Conservation (phyloP, 1,140 invertebrate genomes). For the Sitobion miscanthi region DNA sequence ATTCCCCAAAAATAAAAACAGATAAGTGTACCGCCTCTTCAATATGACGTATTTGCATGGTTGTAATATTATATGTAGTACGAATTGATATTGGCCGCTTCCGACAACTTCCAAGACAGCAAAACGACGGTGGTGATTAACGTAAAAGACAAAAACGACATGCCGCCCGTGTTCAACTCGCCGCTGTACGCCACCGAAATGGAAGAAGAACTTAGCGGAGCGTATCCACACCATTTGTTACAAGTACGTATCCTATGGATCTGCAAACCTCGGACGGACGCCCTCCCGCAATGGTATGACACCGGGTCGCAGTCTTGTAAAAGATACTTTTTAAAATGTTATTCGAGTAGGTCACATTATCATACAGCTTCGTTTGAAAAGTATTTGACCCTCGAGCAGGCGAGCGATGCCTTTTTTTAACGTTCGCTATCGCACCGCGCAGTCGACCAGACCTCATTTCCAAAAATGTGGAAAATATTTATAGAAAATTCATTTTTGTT, state of each 20-base stretch:
- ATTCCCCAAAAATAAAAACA: slow-evolving; percentile 11
- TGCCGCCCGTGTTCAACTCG: slow-evolving; percentile 78
- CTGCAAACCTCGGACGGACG: not conserved
- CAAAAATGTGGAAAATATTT: too few relatives aligned
- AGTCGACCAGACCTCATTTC: too few relatives aligned
- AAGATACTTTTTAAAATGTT: not conserved
- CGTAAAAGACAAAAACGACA: slow-evolving; percentile 81
- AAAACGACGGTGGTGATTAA: slow-evolving; percentile 78
- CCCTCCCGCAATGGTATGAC: not conserved
- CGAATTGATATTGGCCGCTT: slow-evolving; percentile 83
- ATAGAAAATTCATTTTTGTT: too few relatives aligned
- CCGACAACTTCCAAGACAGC: slow-evolving; percentile 85
- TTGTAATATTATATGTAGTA: slow-evolving; percentile 68
- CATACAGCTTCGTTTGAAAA: too few relatives aligned
- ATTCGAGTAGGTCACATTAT: too few relatives aligned
- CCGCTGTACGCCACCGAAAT: slow-evolving; percentile 72
- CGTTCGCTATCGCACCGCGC: too few relatives aligned
- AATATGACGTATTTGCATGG: slow-evolving; percentile 56
- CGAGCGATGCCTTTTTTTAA: too few relatives aligned
- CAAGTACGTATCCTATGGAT: slow-evolving; percentile 65
- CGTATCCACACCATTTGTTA: slow-evolving; percentile 69
- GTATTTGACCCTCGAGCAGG: too few relatives aligned
- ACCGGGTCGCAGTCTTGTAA: not conserved
- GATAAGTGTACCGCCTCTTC: slow-evolving; percentile 35
- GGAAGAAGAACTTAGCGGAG: slow-evolving; percentile 71